Evolutionary conservation across 2,113 vertebrate species (phyloP).

Genomic region (Fulmarus glacialis): DNA sequence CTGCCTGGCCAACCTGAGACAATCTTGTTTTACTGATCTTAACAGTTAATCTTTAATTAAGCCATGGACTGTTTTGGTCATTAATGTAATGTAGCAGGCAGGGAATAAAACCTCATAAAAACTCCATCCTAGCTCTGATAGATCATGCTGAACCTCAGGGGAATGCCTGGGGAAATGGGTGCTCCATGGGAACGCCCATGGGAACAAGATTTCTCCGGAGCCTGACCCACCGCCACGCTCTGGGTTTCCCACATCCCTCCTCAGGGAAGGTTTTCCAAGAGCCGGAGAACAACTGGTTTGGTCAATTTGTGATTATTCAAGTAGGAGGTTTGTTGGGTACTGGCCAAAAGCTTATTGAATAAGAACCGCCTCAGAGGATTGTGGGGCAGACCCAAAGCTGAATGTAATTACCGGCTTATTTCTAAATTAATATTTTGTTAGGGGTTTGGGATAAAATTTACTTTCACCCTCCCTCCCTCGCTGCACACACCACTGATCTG

Average conservation of each 20-base stretch:
- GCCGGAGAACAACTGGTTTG: not conserved
- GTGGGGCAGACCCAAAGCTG: not conserved
- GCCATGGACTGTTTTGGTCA: not conserved
- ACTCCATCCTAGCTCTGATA: not conserved
- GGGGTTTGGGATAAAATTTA: not conserved
- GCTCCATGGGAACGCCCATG: not conserved
- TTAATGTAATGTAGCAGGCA: constrained; percentile 7
- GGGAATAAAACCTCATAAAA: constrained; percentile 15
- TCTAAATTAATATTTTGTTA: constrained; percentile 58
- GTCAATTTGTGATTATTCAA: constrained; percentile 17
- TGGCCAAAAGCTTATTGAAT: constrained; percentile 29
- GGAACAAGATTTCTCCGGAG: not conserved
- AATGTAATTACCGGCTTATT: constrained; percentile 56
- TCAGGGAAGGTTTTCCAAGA: not conserved
- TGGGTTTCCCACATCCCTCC: not conserved
- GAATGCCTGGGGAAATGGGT: not conserved
- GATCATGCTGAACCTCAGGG: not conserved
- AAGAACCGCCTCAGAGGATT: not conserved
- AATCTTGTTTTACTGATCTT: constrained; percentile 12
- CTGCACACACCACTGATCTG: not conserved
- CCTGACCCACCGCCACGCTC: not conserved
- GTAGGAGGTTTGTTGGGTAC: not conserved
- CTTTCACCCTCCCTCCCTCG: not conserved
- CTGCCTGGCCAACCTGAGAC: not conserved
- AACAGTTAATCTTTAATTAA: constrained; percentile 57